Evolutionary conservation across 2,888 invertebrate genomes (phyloP).

Genomic region (Plagiodera versicolora): DNA sequence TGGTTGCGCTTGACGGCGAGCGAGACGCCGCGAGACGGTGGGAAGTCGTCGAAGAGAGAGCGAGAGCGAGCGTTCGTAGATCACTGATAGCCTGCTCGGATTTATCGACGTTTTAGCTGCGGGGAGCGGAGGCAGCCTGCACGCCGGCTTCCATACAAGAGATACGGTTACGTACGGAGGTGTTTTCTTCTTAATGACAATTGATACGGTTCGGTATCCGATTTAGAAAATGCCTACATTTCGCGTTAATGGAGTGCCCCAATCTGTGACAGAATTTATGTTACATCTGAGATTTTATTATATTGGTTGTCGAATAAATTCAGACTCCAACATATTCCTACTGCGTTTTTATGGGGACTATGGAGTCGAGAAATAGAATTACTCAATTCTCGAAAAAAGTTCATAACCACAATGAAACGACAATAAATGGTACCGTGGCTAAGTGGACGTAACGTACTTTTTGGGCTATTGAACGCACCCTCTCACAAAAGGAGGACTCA

Average conservation of each 20-base stretch:
- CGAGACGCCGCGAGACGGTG: constrained; percentile 19
- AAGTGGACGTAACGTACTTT: too few species aligned
- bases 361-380: too few species aligned
- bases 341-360: background rate
- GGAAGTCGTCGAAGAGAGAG: too few species aligned
- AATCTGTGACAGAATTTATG: background rate
- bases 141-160: constrained; percentile 36
- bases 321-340: background rate
- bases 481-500: too few species aligned
- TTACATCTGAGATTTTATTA: background rate
- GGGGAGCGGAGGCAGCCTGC: background rate
- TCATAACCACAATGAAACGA: too few species aligned
- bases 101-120: constrained; percentile 46
- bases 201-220: constrained; percentile 31
- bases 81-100: constrained; percentile 45
- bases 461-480: too few species aligned
- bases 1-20: constrained; percentile 42
- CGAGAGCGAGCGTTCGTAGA: constrained; percentile 36
- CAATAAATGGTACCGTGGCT: too few species aligned
- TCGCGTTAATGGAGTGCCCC: background rate
- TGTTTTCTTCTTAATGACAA: constrained; percentile 37
- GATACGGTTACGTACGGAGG: constrained; percentile 38
- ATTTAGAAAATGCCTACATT: constrained; percentile 2
- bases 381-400: too few species aligned
- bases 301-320: background rate